Base-by-base conservation (phyloP, 2,888 invertebrate species). In the Sphaerophoria rueppellii region DNA sequence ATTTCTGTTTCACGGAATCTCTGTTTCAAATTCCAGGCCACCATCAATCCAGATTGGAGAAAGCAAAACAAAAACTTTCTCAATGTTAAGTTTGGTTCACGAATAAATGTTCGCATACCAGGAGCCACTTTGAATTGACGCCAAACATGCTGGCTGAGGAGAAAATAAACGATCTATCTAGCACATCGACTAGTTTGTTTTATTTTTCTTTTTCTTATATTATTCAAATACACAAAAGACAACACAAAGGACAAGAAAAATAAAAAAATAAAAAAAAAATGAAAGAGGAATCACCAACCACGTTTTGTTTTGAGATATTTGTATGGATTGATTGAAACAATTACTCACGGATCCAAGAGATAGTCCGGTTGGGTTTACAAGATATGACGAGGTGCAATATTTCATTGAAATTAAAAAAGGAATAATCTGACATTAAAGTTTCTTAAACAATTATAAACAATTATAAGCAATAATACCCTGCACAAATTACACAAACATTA, bases 71-170 rank as follows among this genome's bases (percentile, higher is more conserved):
- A 40, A 58, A 78, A 65, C 67, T 57, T 57, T 37, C 48, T 57
- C 57, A 16, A 77, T 72, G 46, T 52, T 55, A 37, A 73, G 65
- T 65, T 73, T 73, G 35, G 50, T 61, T 60, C 61, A 73, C 55
- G 69, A 78, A 78, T 78, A n/a, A n/a, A 78, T 82, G 61, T 43
- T 57, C 78, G 82, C 82, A 82, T 82, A 69, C 73, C 61, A 69
- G 82, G 69, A 78, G 78, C 78, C 50, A 82, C 72, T 82, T 82
- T 82, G 82, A 82, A 78, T 69, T 69, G 82, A 82, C 82, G 82
- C 82, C 82, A 82, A 82, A 72, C 48, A 77, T 81, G 48, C 81
- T 81, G 48, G 71, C 75, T 40, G 60, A 52, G 14, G 12, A 52
- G 52, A 82, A 73, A 60, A 82, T 78, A 60, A 78, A 78, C 78